Evolutionary conservation across 1,140 invertebrate species (phyloP), one percentile per base, ranked within the genome.

Genomic region (Anastrepha ludens): DNA sequence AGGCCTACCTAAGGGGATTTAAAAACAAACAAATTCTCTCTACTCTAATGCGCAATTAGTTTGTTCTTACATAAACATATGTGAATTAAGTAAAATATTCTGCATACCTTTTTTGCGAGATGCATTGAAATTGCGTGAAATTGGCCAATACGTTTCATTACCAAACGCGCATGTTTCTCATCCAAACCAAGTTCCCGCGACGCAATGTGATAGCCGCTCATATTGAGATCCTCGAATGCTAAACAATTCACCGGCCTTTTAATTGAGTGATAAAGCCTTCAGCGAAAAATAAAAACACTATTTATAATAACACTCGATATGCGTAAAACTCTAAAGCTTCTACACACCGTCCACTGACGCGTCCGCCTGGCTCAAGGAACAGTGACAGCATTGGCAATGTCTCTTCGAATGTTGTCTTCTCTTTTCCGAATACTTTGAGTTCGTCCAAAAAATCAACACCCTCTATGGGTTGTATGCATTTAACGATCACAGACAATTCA

Each of bases 61-160:
- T 29, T 29, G 29, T 29, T 58, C 7, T 67, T 4, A 2, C 6
- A 81, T 3, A 55, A 50, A 59, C 13, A 59, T 20, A 85, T 29
- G 29, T 29, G 29, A 29, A 29, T 29, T 29, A 29, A 29, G 29
- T 55, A 13, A 65, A 17, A 85, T 85, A 55, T 87, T 47, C 3
- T 0, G 50, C 9, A 29, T 81, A 92, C 91, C 89, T 92, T 67
- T 44, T 67, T 20, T 0, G 89, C 89, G 15, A 92, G 58, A 1
- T 78, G 90, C 89, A 93, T 92, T 7, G 92, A 93, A 3, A 89
- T 47, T 6, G 92, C 92, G 88, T 93, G 92, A 78, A 92, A 93
- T 81, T 93, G 90, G 0, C 89, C 92, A 44, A 93, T 85, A 1
- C 89, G 90, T 86, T 91, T 88, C 89, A 93, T 89, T 7, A 92